These are phyloP conservation scores for Eupeodes luniger DNA, from an alignment of 2,888 invertebrate genomes.

Conservation along the genomic window DNA sequence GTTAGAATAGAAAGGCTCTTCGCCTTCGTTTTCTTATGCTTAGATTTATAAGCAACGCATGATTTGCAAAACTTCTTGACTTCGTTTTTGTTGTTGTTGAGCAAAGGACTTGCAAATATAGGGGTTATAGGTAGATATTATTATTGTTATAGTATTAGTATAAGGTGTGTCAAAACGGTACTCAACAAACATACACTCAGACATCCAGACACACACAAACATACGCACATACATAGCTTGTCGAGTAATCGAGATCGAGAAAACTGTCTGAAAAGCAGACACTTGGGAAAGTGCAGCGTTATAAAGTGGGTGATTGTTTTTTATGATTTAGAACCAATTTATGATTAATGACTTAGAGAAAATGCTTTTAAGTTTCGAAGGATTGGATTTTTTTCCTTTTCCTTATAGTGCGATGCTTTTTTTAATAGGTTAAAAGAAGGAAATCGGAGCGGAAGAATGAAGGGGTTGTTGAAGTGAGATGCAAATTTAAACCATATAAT, in stretches of 20 bases:
- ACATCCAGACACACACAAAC: not conserved
- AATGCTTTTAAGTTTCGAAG: not conserved
- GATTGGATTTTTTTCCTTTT: not conserved
- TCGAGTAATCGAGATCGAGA: conserved; percentile 55
- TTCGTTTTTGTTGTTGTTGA: conserved; percentile 47
- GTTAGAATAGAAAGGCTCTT: not conserved
- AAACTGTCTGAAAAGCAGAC: conserved; percentile 63
- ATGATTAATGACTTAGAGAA: conserved; percentile 46
- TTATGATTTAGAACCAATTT: conserved; percentile 56
- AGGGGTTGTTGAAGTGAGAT: not conserved
- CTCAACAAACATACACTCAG: not conserved
- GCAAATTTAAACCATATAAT: not conserved
- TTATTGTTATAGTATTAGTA: not conserved
- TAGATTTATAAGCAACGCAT: conserved; percentile 32
- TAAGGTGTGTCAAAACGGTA: conserved; percentile 28
- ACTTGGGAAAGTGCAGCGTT: conserved; percentile 41
- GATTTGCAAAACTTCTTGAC: conserved; percentile 64
- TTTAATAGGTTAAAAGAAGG: conserved; percentile 16
- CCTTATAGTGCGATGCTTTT: not conserved
- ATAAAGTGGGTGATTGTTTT: conserved; percentile 55
- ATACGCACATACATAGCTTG: not conserved
- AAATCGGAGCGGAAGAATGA: conserved; percentile 26
- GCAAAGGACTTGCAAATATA: conserved; percentile 31
- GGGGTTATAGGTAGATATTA: not conserved
- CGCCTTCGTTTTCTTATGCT: conserved; percentile 13